phyloP scores from a whole-genome alignment of 2,797 vertebrate species.

The Margarornis squamiger region DNA sequence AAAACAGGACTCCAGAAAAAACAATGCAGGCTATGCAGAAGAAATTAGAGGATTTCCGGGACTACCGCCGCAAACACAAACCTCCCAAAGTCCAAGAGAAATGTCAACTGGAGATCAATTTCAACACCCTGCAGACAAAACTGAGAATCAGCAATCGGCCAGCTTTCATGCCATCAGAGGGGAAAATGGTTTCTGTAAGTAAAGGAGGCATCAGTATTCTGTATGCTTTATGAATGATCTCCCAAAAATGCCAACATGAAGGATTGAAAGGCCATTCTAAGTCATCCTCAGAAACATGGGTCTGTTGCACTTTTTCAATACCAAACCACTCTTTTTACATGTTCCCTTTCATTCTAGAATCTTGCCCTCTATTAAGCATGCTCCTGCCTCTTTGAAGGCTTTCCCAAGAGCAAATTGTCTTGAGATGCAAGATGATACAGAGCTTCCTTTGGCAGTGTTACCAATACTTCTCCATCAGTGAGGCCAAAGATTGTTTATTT shows the following conservation, averaged over 20 bases:
- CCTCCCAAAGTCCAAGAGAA: conserved; percentile 97
- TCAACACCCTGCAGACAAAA: conserved; percentile 98
- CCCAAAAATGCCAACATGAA: not conserved
- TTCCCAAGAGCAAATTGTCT: not conserved
- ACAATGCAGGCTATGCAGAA: conserved; percentile 94
- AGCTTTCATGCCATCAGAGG: conserved; percentile 97
- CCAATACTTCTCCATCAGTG: not conserved
- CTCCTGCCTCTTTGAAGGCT: not conserved
- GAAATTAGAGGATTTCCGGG: conserved; percentile 95
- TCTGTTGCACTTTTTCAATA: not conserved
- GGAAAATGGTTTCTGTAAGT: conserved; percentile 99
- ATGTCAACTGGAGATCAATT: conserved; percentile 97
- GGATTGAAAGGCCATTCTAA: not conserved
- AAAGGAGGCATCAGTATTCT: not conserved
- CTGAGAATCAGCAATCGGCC: conserved; percentile 95
- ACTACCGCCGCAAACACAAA: conserved; percentile 96
- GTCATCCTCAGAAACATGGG: not conserved
- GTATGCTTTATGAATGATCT: not conserved
- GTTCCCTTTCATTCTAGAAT: not conserved
- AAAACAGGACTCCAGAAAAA: conserved; percentile 93
- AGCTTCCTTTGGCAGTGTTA: not conserved
- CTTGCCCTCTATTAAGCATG: not conserved
- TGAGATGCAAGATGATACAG: not conserved
- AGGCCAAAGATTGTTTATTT: not conserved
- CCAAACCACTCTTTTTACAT: not conserved